Conservation (phyloP, 2,888 invertebrate genomes). For the Drosophila longiperda region DNA sequence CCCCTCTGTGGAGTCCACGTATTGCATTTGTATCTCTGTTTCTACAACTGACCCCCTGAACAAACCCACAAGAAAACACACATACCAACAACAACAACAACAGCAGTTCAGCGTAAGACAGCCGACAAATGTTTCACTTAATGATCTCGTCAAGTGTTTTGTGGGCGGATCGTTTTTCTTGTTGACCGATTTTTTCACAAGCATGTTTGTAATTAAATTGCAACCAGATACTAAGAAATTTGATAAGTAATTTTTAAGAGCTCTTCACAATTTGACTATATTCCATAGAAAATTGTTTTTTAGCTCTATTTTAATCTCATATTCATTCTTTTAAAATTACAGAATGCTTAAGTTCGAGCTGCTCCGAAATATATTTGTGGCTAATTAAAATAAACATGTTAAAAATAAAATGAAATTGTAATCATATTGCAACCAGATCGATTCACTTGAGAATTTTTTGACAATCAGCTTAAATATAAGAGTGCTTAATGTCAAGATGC, state of each 20-base stretch:
- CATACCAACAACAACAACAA: slow-evolving; percentile 6
- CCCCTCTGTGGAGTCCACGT: slow-evolving; percentile 43
- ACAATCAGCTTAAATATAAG: not conserved
- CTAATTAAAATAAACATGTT: not conserved
- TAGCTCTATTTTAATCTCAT: not conserved
- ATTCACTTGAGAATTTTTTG: not conserved
- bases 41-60: slow-evolving; percentile 54
- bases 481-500: not conserved
- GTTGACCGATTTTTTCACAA: not conserved
- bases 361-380: too few relatives aligned
- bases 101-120: slow-evolving; percentile 17
- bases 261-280: not conserved
- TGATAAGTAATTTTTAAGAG: not conserved
- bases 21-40: slow-evolving; percentile 30
- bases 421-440: too few relatives aligned
- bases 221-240: slow-evolving; percentile 1
- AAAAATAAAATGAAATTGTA: too few relatives aligned
- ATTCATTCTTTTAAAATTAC: not conserved
- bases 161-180: slow-evolving; percentile 44
- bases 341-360: too few relatives aligned
- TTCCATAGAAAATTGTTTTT: not conserved
- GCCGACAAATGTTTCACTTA: slow-evolving; percentile 60
- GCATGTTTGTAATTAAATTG: not conserved
- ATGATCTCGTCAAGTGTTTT: slow-evolving; percentile 51
- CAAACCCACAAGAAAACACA: slow-evolving; percentile 38